Conservation (phyloP, 2,797 vertebrate species). For the Galaxias olidus region DNA sequence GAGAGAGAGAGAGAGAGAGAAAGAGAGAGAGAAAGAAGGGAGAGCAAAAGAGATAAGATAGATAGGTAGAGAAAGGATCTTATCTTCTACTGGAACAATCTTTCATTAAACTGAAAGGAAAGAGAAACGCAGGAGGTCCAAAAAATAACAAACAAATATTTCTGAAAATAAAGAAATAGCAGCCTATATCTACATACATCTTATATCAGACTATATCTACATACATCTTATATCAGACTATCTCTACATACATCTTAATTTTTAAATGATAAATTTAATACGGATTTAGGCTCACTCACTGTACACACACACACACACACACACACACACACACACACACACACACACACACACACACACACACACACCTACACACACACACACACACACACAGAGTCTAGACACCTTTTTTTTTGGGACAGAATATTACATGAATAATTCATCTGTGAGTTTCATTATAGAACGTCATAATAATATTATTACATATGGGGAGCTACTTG, state of each 20-base stretch:
- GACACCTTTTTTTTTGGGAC: constrained; percentile 59
- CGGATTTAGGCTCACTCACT: constrained; percentile 23
- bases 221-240: too few species aligned
- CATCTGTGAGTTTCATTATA: constrained; percentile 73
- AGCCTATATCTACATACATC: constrained; percentile 8
- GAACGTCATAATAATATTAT: constrained; percentile 76
- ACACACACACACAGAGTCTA: constrained; percentile 58
- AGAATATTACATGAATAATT: constrained; percentile 79
- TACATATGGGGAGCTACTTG: constrained; percentile 67
- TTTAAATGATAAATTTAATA: neutral
- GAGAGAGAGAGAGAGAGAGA: neutral
- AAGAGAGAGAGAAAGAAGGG: constrained; percentile 1
- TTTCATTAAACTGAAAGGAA: constrained; percentile 7
- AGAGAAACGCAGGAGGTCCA: constrained; percentile 2
- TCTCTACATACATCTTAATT: too few species aligned
- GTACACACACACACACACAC: too few species aligned
- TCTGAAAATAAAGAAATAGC: neutral
- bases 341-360: neutral
- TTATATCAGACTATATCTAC: too few species aligned
- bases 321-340: constrained; percentile 31
- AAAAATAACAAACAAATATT: neutral
- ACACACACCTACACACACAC: constrained; percentile 12
- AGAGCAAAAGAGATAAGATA: constrained; percentile 3
- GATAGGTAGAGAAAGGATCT: constrained; percentile 18
- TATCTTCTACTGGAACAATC: constrained; percentile 2